phyloP scores from a whole-genome alignment of 2,797 vertebrate genomes.

The Myotis pilosus region DNA sequence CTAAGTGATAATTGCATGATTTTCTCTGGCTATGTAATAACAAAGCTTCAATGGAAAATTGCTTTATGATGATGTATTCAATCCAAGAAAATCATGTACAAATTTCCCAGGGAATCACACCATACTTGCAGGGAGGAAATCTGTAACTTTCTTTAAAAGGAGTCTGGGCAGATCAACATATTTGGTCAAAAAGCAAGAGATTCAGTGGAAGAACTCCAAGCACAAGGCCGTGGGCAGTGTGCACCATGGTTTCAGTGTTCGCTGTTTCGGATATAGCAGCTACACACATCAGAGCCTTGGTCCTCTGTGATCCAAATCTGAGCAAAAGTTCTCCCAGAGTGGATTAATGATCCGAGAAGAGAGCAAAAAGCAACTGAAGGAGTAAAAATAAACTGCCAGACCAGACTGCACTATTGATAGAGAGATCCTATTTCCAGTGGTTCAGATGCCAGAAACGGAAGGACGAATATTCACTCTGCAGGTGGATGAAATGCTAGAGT shows the following conservation, averaged over 20 bases:
- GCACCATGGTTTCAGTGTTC: neutral
- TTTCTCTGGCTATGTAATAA: neutral
- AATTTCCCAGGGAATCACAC: neutral
- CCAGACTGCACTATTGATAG: neutral
- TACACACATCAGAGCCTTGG: neutral
- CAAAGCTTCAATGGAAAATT: neutral
- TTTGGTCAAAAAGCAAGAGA: neutral
- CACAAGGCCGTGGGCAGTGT: neutral
- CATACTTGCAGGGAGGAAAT: neutral
- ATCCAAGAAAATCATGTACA: slow-evolving; percentile 25
- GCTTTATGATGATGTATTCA: neutral
- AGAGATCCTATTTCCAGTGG: neutral
- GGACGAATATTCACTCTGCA: neutral
- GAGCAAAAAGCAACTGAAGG: neutral
- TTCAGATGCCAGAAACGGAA: neutral
- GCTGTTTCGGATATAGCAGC: neutral
- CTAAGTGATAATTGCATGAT: neutral
- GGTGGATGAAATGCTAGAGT: neutral
- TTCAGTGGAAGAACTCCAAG: neutral
- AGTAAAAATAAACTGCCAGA: neutral
- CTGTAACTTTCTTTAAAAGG: slow-evolving; percentile 8
- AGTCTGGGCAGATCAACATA: neutral
- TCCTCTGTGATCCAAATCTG: neutral
- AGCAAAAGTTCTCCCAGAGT: neutral
- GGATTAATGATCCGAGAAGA: neutral